A percentile compares a stretch with the other conserved stretches of the same genome.
These are phyloP conservation scores for Lasioglossum baleicum DNA, from an alignment of 1,140 invertebrate genomes.

Conservation along the genomic window DNA sequence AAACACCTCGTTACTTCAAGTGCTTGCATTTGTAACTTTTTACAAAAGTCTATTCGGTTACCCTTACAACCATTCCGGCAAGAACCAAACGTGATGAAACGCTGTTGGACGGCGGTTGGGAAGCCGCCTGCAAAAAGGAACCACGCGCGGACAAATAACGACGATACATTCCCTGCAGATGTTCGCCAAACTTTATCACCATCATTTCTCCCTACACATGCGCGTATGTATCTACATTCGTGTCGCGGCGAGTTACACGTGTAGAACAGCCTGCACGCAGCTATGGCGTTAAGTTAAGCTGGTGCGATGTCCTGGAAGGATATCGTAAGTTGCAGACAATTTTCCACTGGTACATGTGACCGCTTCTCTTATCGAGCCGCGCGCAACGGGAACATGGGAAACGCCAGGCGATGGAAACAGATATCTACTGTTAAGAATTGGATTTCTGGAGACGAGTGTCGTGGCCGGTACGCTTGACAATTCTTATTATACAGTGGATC, in stretches of 20 bases:
- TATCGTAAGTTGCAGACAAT: slow-evolving; percentile 21
- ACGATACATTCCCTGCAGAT: slow-evolving; percentile 71
- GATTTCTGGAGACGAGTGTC: not conserved
- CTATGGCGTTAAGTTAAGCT: slow-evolving; percentile 3
- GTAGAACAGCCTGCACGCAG: not conserved
- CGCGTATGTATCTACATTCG: not conserved
- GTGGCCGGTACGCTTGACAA: not conserved
- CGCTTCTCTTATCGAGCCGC: not conserved
- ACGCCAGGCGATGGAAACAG: not conserved
- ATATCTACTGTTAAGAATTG: not conserved
- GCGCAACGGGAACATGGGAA: no score
- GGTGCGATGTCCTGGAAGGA: not conserved
- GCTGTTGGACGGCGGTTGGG: slow-evolving; percentile 19
- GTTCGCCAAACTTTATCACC: slow-evolving; percentile 65
- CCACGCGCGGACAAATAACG: slow-evolving; percentile 67
- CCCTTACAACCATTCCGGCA: slow-evolving; percentile 28
- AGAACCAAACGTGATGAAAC: slow-evolving; percentile 54
- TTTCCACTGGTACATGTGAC: not conserved
- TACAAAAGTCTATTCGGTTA: slow-evolving; percentile 46
- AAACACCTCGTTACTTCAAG: slow-evolving; percentile 15
- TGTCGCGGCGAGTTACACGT: slow-evolving; percentile 5
- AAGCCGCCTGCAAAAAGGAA: slow-evolving; percentile 37
- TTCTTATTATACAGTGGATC: not conserved
- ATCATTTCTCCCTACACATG: slow-evolving; percentile 21
- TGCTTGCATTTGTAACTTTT: slow-evolving; percentile 39